Conservation (phyloP, 2,113 vertebrate species). For the Leiothrix lutea region DNA sequence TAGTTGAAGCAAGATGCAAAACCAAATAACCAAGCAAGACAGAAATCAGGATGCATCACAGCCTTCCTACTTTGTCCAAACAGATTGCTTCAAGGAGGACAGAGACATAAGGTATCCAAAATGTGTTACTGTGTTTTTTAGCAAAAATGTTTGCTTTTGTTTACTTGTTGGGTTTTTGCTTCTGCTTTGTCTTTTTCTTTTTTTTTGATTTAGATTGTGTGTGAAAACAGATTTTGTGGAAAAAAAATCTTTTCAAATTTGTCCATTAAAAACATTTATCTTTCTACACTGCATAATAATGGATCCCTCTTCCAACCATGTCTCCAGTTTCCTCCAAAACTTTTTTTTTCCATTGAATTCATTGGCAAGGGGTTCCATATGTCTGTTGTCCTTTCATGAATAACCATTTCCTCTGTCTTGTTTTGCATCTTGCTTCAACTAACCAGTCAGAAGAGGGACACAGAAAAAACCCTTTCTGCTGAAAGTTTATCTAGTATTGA, state of each 20-base stretch:
- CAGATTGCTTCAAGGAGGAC: neutral
- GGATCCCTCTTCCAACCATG: neutral
- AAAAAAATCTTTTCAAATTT: neutral
- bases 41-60: neutral
- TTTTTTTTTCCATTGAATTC: neutral
- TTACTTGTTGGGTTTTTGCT: rapidly evolving
- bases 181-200: neutral
- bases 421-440: neutral
- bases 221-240: neutral
- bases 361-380: neutral
- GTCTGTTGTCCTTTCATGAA: neutral
- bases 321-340: neutral
- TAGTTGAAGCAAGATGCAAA: neutral
- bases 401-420: neutral
- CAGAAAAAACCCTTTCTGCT: neutral
- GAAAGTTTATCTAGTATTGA: neutral
- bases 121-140: neutral
- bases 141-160: neutral
- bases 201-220: neutral
- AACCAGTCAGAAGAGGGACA: neutral
- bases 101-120: neutral
- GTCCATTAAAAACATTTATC: neutral
- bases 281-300: neutral
- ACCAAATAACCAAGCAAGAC: neutral
- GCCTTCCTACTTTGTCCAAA: neutral